These are phyloP conservation scores for Lampris incognitus DNA, from an alignment of 2,113 vertebrate genomes.

Conservation along the genomic window DNA sequence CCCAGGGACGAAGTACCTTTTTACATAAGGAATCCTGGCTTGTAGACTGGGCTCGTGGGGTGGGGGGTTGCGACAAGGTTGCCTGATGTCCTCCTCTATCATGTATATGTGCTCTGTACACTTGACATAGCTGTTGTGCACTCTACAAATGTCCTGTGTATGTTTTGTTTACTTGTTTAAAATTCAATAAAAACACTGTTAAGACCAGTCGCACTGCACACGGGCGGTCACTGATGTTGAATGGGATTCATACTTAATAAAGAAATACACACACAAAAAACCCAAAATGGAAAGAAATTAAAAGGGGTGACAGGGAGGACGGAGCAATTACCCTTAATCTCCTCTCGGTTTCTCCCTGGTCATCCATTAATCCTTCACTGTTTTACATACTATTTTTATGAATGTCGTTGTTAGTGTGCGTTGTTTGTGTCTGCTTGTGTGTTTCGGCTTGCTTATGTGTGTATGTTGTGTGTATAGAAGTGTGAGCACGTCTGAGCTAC, in stretches of 20 bases:
- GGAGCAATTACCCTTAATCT: not conserved
- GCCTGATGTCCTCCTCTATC: too few species aligned
- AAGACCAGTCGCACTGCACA: not conserved
- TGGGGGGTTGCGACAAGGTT: too few species aligned
- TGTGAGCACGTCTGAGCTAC: not conserved
- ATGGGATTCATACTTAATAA: conserved; percentile 2
- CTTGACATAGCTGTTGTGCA: too few species aligned
- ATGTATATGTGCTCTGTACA: too few species aligned
- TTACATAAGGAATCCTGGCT: too few species aligned
- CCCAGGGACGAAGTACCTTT: too few species aligned
- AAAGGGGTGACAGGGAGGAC: not conserved
- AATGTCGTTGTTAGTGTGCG: not conserved
- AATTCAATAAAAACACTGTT: too few species aligned
- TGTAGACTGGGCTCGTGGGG: too few species aligned
- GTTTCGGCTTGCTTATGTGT: conserved; percentile 5
- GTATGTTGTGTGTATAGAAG: not conserved
- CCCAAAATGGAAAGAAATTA: not conserved
- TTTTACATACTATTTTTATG: not conserved
- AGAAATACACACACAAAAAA: not conserved
- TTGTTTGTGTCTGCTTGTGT: conserved; percentile 20
- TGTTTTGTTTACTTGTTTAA: too few species aligned
- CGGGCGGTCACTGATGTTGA: too few species aligned
- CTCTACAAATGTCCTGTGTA: too few species aligned
- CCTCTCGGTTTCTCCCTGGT: not conserved
- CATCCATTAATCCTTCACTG: not conserved